phyloP scores from a whole-genome alignment of 2,797 vertebrate genomes.

The Acridotheres tristis region DNA sequence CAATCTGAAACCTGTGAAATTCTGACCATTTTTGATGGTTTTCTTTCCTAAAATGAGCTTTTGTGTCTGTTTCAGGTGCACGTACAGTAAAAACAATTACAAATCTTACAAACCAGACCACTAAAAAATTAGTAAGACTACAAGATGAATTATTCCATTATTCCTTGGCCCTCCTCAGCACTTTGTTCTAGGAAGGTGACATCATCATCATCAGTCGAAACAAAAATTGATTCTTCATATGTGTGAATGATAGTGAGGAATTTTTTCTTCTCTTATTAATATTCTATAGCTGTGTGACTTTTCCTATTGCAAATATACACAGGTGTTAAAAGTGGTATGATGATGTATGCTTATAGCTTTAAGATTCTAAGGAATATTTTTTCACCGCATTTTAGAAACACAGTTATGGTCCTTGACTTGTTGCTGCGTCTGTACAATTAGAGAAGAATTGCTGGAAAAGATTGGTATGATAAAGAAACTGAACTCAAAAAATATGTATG shows the following conservation, averaged over 20 bases:
- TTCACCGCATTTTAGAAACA: constrained; percentile 29
- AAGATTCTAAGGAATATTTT: constrained; percentile 4
- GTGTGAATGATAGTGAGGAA: background rate
- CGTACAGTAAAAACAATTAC: background rate
- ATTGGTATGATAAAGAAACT: constrained; percentile 45
- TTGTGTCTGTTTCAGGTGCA: background rate
- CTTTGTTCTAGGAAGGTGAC: constrained; percentile 21
- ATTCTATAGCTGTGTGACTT: background rate
- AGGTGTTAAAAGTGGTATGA: constrained; percentile 37
- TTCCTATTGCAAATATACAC: background rate
- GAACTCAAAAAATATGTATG: background rate
- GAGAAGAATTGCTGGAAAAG: constrained; percentile 40
- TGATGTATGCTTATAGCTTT: background rate
- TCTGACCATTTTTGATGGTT: background rate
- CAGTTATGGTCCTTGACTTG: constrained; percentile 1
- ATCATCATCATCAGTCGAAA: constrained; percentile 7
- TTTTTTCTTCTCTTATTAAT: background rate
- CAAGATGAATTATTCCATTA: background rate
- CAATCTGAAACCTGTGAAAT: background rate
- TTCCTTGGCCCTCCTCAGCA: background rate
- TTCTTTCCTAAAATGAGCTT: background rate
- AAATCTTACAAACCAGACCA: background rate
- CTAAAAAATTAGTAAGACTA: background rate
- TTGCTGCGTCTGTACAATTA: constrained; percentile 24
- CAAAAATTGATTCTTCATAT: constrained; percentile 44